These are phyloP conservation scores for Macrocentrus cingulum DNA, from an alignment of 1,140 invertebrate genomes.

Conservation along the genomic window DNA sequence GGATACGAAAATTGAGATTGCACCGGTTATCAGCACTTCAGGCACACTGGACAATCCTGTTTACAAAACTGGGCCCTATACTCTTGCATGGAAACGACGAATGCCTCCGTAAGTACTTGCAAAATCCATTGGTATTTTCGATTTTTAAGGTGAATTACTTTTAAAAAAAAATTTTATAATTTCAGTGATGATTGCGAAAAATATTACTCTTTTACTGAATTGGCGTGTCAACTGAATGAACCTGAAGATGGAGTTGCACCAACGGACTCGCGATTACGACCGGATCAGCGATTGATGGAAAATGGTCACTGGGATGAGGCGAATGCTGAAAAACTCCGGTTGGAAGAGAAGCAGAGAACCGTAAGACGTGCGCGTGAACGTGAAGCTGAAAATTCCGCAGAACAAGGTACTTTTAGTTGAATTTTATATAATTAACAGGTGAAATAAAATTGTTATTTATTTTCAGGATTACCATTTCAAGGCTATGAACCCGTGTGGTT, in stretches of 20 bases:
- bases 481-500: constrained; percentile 93
- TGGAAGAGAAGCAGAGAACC: constrained; percentile 94
- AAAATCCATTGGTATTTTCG: background rate
- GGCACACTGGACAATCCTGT: constrained; percentile 78
- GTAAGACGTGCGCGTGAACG: constrained; percentile 73
- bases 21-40: constrained; percentile 79
- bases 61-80: constrained; percentile 87
- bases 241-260: constrained; percentile 89
- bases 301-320: constrained; percentile 95
- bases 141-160: too few relatives aligned
- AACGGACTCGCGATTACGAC: constrained; percentile 90
- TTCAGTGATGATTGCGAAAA: constrained; percentile 70
- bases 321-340: constrained; percentile 83
- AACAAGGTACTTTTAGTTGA: constrained; percentile 60
- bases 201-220: constrained; percentile 92
- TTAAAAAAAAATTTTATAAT: constrained; percentile 38
- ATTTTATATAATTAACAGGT: background rate
- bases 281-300: constrained; percentile 98
- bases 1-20: constrained; percentile 94
- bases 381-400: constrained; percentile 77
- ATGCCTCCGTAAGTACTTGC: constrained; percentile 63
- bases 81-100: constrained; percentile 83
- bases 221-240: constrained; percentile 97
- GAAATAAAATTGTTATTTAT: background rate
- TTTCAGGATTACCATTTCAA: constrained; percentile 70